Evolutionary conservation across 2,113 vertebrate genomes (phyloP), one percentile per base, ranked within the genome.

Genomic region (Siniperca chuatsi): DNA sequence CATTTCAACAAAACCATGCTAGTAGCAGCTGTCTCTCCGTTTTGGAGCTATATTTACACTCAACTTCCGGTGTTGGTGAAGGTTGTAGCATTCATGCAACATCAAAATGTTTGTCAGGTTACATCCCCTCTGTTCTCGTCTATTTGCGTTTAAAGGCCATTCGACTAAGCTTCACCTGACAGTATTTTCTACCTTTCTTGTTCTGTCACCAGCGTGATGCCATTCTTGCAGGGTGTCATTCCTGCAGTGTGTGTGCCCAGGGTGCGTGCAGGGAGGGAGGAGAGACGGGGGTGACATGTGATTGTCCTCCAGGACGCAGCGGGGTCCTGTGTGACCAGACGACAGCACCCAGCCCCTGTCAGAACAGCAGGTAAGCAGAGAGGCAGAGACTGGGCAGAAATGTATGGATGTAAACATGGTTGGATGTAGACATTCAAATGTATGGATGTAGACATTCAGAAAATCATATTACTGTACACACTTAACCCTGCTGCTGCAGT

Each of bases 221-320:
- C 9, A 95, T 99, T 74, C 96, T 98, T 5, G 96, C 97, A 0
- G 98, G 98, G 66, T 99, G 98, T 94, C 98, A 98, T 79, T 97
- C 97, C 72, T 99, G 98, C 89, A 97, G 96, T 13, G 97, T 99
- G 87, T 99, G 98, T 79, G 97, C 96, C 29, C 97, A 98, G 0
- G 98, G 98, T 6, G 93, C 97, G 6, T 99, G 98, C 89, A 96
- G 95, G 23, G 96, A 98, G 15, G 93, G 97, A 50, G 98, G 97
- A 71, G 97, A 98, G 85, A 95, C 94, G 2, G 97, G 97, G 0
- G 96, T 99, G 50, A 95, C 97, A 4, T 99, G 98, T 29, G 97
- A 99, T 40, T 99, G 98, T 92, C 97, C 98, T 73, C 93, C 96
- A 0, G 97, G 97, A 80, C 97, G 96, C 92, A 95, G 84, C 0